Evolutionary conservation across 2,888 invertebrate genomes (phyloP).

Genomic region (Pasiphila rectangulata): DNA sequence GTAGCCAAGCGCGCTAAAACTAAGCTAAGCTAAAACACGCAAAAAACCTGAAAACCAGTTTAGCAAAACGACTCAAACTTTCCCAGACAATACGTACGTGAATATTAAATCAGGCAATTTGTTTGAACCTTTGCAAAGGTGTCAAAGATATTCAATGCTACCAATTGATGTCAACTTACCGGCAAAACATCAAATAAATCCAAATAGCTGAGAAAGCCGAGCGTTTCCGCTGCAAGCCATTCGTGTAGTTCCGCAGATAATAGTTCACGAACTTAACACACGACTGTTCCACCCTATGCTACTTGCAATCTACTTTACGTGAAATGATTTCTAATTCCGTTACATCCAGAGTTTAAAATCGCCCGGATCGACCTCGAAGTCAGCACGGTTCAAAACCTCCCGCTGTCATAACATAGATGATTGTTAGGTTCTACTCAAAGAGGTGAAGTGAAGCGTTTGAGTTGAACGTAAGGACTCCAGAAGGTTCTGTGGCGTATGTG

Average conservation of each 20-base stretch:
- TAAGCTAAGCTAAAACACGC: too few relatives aligned
- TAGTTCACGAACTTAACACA: slow-evolving; percentile 52
- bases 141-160: slow-evolving; percentile 11
- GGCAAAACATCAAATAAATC: slow-evolving; percentile 37
- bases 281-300: slow-evolving; percentile 32
- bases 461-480: neutral
- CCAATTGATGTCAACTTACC: slow-evolving; percentile 24
- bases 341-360: slow-evolving; percentile 7
- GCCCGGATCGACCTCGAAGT: neutral
- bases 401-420: neutral
- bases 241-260: slow-evolving; percentile 58
- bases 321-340: neutral
- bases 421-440: neutral
- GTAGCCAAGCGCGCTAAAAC: too few relatives aligned
- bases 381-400: slow-evolving; percentile 4
- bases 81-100: too few relatives aligned
- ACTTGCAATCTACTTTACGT: neutral
- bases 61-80: too few relatives aligned
- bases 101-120: too few relatives aligned
- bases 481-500: slow-evolving; percentile 37
- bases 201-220: slow-evolving; percentile 50
- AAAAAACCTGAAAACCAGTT: too few relatives aligned
- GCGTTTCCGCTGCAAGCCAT: slow-evolving; percentile 55
- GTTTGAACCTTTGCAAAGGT: slow-evolving; percentile 4
- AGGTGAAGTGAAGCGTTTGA: slow-evolving; percentile 5